phyloP scores from a whole-genome alignment of 2,888 invertebrate genomes.

The Sminthurides aquaticus region DNA sequence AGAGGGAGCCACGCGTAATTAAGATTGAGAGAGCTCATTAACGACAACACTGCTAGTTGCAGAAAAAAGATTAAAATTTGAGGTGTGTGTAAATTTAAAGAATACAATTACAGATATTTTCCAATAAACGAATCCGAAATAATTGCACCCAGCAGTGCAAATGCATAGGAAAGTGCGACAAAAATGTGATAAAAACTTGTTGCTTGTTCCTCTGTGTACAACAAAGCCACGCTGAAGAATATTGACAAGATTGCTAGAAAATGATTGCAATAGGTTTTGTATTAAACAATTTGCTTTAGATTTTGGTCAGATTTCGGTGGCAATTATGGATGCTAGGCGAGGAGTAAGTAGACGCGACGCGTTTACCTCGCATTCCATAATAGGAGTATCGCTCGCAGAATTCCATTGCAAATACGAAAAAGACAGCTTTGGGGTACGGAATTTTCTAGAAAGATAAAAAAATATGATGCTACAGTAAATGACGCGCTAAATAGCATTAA shows the following conservation, averaged over 20 bases:
- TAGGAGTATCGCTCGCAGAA: slow-evolving; percentile 95
- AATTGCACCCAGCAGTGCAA: not conserved
- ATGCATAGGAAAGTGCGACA: not conserved
- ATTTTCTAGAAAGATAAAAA: slow-evolving; percentile 14
- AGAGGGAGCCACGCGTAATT: not conserved
- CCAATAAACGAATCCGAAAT: not conserved
- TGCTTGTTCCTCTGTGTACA: not conserved
- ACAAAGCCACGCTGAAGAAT: not conserved
- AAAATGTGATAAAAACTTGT: not conserved
- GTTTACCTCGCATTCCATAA: slow-evolving; percentile 93
- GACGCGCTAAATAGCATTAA: too few species aligned
- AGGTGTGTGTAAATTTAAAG: too few species aligned
- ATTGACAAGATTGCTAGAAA: not conserved
- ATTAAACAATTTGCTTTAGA: too few species aligned
- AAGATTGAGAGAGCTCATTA: not conserved
- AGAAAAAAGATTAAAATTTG: too few species aligned
- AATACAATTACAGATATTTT: not conserved
- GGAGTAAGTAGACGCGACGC: too few species aligned
- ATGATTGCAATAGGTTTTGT: not conserved
- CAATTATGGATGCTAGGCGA: too few species aligned
- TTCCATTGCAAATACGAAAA: slow-evolving; percentile 91
- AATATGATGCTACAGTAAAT: not conserved
- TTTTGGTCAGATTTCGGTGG: too few species aligned
- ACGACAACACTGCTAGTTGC: too few species aligned
- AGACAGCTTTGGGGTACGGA: slow-evolving; percentile 75